A percentile compares a stretch with the other conserved stretches of the same genome.
These are phyloP conservation scores for Cacoxenus indagator DNA, from an alignment of 2,888 invertebrate species.

Conservation along the genomic window DNA sequence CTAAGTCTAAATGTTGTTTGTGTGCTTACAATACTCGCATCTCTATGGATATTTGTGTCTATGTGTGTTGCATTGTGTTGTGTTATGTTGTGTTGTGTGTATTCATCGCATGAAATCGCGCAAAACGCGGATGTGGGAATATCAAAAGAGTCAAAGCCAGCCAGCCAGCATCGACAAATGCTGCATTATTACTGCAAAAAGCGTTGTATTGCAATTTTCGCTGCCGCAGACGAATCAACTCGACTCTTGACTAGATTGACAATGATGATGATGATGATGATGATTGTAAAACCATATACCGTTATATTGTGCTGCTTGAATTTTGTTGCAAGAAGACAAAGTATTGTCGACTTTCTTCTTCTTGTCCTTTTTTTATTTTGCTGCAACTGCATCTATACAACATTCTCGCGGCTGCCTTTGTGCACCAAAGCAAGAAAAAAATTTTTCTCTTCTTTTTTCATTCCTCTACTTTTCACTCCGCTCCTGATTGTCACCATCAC, in stretches of 20 bases:
- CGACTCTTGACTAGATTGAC: not conserved
- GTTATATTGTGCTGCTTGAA: not conserved
- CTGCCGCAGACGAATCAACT: not conserved
- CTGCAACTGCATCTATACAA: too few relatives aligned
- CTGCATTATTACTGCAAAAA: not conserved
- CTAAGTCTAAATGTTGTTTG: too few relatives aligned
- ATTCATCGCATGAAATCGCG: constrained; percentile 8
- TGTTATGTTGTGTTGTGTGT: not conserved
- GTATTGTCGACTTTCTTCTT: not conserved
- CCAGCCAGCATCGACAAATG: not conserved
- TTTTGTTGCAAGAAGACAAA: not conserved
- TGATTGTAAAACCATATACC: not conserved
- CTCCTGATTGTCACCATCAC: too few relatives aligned
- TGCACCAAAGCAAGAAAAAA: too few relatives aligned
- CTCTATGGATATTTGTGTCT: not conserved
- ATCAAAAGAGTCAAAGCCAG: not conserved
- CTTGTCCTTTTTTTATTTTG: not conserved
- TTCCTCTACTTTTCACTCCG: too few relatives aligned
- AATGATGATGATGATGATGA: not conserved
- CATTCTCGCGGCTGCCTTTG: too few relatives aligned
- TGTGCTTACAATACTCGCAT: not conserved
- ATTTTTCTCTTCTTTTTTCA: too few relatives aligned
- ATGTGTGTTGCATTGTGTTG: not conserved
- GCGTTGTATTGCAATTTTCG: constrained; percentile 2
- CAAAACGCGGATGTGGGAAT: constrained; percentile 10